These are phyloP conservation scores for Agonum fuliginosum DNA, from an alignment of 2,888 invertebrate species.

Conservation along the genomic window DNA sequence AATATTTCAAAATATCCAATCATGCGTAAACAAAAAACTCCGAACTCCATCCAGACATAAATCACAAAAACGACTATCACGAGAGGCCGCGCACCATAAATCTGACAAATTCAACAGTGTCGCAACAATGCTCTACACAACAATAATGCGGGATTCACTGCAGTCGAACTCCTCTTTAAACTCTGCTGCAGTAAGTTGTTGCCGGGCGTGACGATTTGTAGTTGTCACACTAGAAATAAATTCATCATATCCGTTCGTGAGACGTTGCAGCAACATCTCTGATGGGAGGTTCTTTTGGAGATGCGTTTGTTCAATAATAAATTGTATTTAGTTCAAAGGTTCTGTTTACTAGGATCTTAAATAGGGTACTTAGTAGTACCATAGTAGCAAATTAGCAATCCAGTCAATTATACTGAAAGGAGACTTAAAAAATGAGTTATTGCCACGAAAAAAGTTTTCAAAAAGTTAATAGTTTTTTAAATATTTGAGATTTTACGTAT, in stretches of 20 bases:
- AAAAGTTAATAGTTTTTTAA: no score
- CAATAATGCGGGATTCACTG: conserved; percentile 47
- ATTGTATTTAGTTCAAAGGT: no score
- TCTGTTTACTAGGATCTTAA: no score
- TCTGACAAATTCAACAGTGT: conserved; percentile 53
- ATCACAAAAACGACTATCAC: conserved; percentile 37
- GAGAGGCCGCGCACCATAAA: conserved; percentile 38
- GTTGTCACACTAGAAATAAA: conserved; percentile 56
- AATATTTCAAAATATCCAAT: conserved; percentile 37
- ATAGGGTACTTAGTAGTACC: no score
- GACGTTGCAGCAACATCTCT: neutral
- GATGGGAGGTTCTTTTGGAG: neutral
- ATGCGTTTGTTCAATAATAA: no score
- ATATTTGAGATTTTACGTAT: no score
- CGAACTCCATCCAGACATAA: neutral
- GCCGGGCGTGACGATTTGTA: conserved; percentile 57
- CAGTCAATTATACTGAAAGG: no score
- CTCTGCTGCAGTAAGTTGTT: conserved; percentile 36
- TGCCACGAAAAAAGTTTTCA: no score
- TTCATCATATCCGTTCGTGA: conserved; percentile 46
- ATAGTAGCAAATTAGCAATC: no score
- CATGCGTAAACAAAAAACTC: conserved; percentile 36
- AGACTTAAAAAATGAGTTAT: no score
- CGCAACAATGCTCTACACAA: conserved; percentile 42
- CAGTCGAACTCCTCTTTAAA: conserved; percentile 51